phyloP scores from a whole-genome alignment of 2,113 vertebrate genomes.

The Anarrhichthys ocellatus region DNA sequence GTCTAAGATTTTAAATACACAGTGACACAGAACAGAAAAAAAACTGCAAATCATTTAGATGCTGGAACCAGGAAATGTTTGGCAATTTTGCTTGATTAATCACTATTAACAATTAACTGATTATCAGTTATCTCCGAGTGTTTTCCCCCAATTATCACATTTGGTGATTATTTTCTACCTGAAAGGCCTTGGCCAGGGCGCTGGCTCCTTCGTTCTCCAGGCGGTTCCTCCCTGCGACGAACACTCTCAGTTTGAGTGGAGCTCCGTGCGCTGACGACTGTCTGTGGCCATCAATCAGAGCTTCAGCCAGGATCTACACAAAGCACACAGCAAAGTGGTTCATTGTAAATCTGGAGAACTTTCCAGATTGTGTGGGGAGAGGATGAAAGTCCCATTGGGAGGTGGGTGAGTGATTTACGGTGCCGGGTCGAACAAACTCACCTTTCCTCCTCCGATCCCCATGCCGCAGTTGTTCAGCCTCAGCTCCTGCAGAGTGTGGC shows the following conservation, averaged over 20 bases:
- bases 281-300: slow-evolving; percentile 89
- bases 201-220: slow-evolving; percentile 96
- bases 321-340: neutral
- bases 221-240: slow-evolving; percentile 95
- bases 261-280: slow-evolving; percentile 86
- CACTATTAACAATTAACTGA: neutral
- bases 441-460: slow-evolving; percentile 97
- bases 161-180: slow-evolving; percentile 76
- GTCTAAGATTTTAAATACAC: neutral
- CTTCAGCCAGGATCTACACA: slow-evolving; percentile 90
- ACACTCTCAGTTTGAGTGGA: slow-evolving; percentile 89
- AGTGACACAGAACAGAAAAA: neutral
- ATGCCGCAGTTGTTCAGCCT: slow-evolving; percentile 98
- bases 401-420: neutral
- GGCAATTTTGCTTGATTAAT: neutral
- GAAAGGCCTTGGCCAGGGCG: slow-evolving; percentile 93
- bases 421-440: slow-evolving; percentile 59
- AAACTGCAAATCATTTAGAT: neutral
- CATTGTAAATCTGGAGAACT: neutral
- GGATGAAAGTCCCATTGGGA: neutral
- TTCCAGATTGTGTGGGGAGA: neutral
- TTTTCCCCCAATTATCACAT: neutral
- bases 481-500: slow-evolving; percentile 90
- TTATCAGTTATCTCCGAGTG: neutral
- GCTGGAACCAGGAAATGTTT: neutral